A percentile compares a stretch with the other conserved stretches of the same genome.
Conservation (phyloP, 2,797 vertebrate genomes). For the Leptoclinus maculatus region DNA sequence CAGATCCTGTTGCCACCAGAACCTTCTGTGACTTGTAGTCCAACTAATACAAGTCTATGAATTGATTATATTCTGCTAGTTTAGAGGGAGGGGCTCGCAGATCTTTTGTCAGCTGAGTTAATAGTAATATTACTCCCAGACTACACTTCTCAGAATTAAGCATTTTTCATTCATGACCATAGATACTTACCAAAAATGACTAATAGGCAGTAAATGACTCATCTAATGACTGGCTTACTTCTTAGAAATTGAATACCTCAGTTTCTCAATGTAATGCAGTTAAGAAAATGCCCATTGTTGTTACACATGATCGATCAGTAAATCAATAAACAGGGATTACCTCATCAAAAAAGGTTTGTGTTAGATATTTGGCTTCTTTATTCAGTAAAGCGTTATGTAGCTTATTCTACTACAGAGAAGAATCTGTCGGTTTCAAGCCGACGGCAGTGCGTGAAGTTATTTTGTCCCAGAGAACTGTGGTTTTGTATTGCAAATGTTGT, state of each 20-base stretch:
- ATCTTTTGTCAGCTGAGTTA: constrained; percentile 22
- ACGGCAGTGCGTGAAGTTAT: constrained; percentile 38
- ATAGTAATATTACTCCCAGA: constrained; percentile 20
- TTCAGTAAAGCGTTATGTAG: background rate
- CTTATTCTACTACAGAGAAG: constrained; percentile 32
- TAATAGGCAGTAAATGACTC: constrained; percentile 53
- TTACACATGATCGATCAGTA: constrained; percentile 23
- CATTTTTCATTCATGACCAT: constrained; percentile 50
- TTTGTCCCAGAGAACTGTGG: constrained; percentile 46
- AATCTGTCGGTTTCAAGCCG: constrained; percentile 44
- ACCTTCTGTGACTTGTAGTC: constrained; percentile 34
- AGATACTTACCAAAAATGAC: constrained; percentile 50
- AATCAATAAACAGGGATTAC: constrained; percentile 1
- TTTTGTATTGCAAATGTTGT: constrained; percentile 49
- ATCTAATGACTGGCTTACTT: constrained; percentile 43
- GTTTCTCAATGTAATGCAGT: constrained; percentile 11
- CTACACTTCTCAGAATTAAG: constrained; percentile 27
- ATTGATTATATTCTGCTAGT: constrained; percentile 8
- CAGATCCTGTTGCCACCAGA: constrained; percentile 34
- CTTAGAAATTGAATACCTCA: constrained; percentile 39
- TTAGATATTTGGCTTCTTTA: constrained; percentile 38
- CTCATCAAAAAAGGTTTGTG: constrained; percentile 4
- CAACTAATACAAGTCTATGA: constrained; percentile 25
- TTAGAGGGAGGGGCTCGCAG: background rate
- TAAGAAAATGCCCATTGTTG: constrained; percentile 35